These are phyloP conservation scores for Rhingia campestris DNA, from an alignment of 2,888 invertebrate genomes.

Conservation along the genomic window DNA sequence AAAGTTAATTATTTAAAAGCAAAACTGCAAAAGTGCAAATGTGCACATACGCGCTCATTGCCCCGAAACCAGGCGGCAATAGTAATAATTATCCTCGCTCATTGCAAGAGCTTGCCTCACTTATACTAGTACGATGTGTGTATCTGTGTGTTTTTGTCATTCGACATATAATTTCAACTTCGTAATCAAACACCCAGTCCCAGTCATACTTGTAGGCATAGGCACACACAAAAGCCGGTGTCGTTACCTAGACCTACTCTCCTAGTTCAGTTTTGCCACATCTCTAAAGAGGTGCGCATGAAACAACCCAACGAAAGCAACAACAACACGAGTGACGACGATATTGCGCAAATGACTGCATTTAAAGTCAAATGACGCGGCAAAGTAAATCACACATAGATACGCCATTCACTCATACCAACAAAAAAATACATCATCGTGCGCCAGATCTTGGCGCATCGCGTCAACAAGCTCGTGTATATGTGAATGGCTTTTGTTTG, in stretches of 20 bases:
- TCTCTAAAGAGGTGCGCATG: constrained; percentile 44
- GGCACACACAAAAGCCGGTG: constrained; percentile 56
- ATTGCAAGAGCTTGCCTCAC: constrained; percentile 1
- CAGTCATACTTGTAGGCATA: neutral
- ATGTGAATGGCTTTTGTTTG: constrained; percentile 37
- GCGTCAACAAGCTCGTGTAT: neutral
- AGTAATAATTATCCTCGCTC: constrained; percentile 32
- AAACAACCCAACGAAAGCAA: neutral
- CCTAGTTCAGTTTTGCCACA: constrained; percentile 68
- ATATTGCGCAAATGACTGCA: constrained; percentile 70
- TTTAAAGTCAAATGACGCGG: constrained; percentile 69
- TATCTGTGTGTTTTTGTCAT: constrained; percentile 40
- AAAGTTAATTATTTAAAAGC: constrained; percentile 3
- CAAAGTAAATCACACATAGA: constrained; percentile 61
- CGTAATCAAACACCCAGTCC: constrained; percentile 56
- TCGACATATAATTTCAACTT: constrained; percentile 42
- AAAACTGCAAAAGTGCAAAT: constrained; percentile 3
- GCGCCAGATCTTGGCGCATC: neutral
- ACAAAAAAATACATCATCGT: neutral
- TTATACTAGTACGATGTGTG: constrained; percentile 2
- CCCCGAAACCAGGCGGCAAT: constrained; percentile 13
- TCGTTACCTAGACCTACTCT: constrained; percentile 74
- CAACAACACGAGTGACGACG: constrained; percentile 16
- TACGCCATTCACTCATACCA: neutral
- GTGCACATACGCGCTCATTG: neutral